phyloP scores from a whole-genome alignment of 2,888 invertebrate species.

The Xestobium rufovillosum region DNA sequence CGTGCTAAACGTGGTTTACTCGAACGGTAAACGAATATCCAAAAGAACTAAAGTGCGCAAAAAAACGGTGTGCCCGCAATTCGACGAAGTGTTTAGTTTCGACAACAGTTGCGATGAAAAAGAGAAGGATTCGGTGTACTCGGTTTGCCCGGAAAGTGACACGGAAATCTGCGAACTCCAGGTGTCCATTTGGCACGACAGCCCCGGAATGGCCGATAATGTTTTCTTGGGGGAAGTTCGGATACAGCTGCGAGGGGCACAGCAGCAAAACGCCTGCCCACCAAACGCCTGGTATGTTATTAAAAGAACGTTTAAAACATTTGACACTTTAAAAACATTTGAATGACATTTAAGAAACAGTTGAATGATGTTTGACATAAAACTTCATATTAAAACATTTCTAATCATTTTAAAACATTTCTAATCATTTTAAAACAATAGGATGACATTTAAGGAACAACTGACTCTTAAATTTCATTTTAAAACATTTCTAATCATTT shows the following conservation, averaged over 20 bases:
- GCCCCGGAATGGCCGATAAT: conserved; percentile 67
- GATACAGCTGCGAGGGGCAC: conserved; percentile 65
- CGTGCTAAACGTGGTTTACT: conserved; percentile 66
- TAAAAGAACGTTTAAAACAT: conserved; percentile 5
- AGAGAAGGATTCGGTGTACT: conserved; percentile 35
- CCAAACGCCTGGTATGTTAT: conserved; percentile 67
- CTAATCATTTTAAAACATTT: no score
- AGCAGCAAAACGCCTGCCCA: conserved; percentile 52
- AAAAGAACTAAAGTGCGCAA: conserved; percentile 80
- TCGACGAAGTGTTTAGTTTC: conserved; percentile 81
- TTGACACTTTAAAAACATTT: no score
- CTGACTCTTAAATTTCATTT: no score
- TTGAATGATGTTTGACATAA: no score
- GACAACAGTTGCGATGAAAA: conserved; percentile 48
- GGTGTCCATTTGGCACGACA: conserved; percentile 81
- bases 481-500: no score
- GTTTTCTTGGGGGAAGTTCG: conserved; percentile 85
- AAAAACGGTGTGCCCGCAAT: conserved; percentile 84
- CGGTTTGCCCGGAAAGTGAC: conserved; percentile 44
- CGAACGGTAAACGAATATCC: conserved; percentile 70
- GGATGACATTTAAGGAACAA: no score
- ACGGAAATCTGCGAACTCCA: conserved; percentile 74
- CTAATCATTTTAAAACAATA: no score
- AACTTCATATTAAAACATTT: no score
- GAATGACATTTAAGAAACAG: no score